phyloP scores from a whole-genome alignment of 2,113 vertebrate species.

The Raja brachyura region DNA sequence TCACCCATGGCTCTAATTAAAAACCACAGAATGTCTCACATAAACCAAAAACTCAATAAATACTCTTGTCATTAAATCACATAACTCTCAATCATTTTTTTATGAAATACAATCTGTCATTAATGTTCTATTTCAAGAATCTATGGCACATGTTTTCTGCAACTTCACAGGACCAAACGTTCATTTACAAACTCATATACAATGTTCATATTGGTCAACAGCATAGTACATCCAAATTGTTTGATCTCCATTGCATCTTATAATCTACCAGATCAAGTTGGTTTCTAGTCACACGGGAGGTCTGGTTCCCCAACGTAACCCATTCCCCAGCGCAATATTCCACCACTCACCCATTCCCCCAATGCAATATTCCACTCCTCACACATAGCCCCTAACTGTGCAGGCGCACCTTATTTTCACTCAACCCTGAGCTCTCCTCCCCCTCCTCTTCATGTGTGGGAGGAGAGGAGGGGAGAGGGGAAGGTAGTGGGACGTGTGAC shows the following conservation, averaged over 20 bases:
- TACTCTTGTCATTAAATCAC: neutral
- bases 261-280: too few relatives aligned
- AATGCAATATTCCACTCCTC: too few relatives aligned
- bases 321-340: too few relatives aligned
- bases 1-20: conserved; percentile 24
- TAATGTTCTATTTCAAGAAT: neutral
- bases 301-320: too few relatives aligned
- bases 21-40: conserved; percentile 31
- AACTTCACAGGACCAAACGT: neutral
- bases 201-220: neutral
- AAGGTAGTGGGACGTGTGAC: too few relatives aligned
- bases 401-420: too few relatives aligned
- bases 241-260: neutral
- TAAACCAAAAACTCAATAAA: conserved; percentile 1
- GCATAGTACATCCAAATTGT: neutral
- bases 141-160: neutral
- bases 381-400: too few relatives aligned
- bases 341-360: too few relatives aligned
- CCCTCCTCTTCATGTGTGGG: too few relatives aligned
- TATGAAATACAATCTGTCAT: neutral
- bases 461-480: too few relatives aligned
- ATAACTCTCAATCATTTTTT: neutral
- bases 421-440: too few relatives aligned
- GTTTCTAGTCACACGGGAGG: too few relatives aligned
- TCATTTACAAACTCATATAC: neutral